phyloP scores from a whole-genome alignment of 2,888 invertebrate species.

The Neocrepidodera transversa region DNA sequence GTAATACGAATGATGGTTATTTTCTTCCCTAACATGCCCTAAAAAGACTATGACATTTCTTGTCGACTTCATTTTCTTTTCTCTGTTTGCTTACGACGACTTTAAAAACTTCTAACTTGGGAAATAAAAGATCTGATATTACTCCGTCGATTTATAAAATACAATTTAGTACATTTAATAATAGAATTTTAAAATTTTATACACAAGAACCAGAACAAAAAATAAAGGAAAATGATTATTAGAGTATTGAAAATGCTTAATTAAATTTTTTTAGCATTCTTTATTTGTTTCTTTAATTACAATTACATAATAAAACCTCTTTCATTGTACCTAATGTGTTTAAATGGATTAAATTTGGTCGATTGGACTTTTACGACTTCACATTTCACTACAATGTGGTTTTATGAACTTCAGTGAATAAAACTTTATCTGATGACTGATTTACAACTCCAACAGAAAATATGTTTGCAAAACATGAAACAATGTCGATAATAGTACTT shows the following conservation, averaged over 20 bases:
- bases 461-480: slow-evolving; percentile 7
- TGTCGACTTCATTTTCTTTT: slow-evolving; percentile 23
- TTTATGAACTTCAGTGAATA: slow-evolving; percentile 14
- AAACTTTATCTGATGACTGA: neutral
- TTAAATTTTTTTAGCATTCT: too few relatives aligned
- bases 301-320: too few relatives aligned
- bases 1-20: slow-evolving; percentile 43
- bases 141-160: too few relatives aligned
- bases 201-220: too few relatives aligned
- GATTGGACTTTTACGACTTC: slow-evolving; percentile 19
- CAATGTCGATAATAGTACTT: slow-evolving; percentile 1
- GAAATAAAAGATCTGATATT: too few relatives aligned
- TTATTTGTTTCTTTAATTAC: too few relatives aligned
- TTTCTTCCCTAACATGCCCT: slow-evolving; percentile 35
- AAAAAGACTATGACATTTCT: slow-evolving; percentile 28
- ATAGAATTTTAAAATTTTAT: too few relatives aligned
- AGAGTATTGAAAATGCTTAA: too few relatives aligned
- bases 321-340: slow-evolving; percentile 7
- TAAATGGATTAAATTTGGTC: slow-evolving; percentile 19
- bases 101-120: neutral
- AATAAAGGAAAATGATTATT: too few relatives aligned
- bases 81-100: neutral
- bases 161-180: too few relatives aligned
- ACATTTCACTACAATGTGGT: slow-evolving; percentile 9
- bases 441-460: neutral